These are phyloP conservation scores for Parus major DNA, from an alignment of 2,113 vertebrate species.

Conservation along the genomic window DNA sequence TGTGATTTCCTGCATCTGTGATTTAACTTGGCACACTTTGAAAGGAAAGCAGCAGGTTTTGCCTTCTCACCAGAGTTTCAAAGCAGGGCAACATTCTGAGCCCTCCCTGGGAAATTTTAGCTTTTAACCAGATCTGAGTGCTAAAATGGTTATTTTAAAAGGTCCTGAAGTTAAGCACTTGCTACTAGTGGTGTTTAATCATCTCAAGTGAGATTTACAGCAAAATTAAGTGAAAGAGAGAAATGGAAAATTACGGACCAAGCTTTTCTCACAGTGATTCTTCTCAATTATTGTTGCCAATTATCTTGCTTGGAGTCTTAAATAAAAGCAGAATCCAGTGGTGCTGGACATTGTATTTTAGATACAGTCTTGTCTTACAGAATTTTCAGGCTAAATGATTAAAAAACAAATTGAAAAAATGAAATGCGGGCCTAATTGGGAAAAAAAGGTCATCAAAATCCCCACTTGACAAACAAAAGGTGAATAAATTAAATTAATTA, in stretches of 20 bases:
- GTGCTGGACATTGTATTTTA: background rate
- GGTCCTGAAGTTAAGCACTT: slow-evolving; percentile 16
- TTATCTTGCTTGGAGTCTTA: background rate
- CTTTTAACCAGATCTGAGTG: background rate
- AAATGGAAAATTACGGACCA: background rate
- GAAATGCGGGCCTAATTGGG: background rate
- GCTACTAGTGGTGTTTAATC: background rate
- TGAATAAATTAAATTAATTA: background rate
- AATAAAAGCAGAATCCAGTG: background rate
- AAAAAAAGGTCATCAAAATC: background rate
- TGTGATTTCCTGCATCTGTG: background rate
- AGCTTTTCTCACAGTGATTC: background rate
- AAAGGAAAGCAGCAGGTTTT: background rate
- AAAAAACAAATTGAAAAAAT: background rate
- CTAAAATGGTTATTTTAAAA: background rate
- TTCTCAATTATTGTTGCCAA: background rate
- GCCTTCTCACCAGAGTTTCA: background rate
- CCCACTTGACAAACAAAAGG: background rate
- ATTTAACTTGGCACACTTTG: background rate
- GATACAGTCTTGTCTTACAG: background rate
- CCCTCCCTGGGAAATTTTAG: background rate
- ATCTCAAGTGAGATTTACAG: background rate
- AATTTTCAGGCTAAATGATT: background rate
- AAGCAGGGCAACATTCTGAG: background rate
- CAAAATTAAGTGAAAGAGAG: slow-evolving; percentile 32